Conservation (phyloP, 1,140 invertebrate species). For the Diachasmimorpha longicaudata region DNA sequence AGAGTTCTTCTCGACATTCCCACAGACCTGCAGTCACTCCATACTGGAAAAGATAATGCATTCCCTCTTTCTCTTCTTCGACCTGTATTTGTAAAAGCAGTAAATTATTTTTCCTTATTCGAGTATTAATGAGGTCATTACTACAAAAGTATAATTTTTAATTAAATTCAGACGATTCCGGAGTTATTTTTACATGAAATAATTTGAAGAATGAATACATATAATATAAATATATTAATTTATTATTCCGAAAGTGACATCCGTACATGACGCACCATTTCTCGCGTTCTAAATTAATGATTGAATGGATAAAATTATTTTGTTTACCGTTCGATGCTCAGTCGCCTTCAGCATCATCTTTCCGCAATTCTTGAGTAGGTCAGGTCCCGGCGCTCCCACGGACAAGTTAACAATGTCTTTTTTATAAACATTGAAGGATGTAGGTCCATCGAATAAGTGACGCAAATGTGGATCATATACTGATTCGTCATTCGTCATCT, state of each 20-base stretch:
- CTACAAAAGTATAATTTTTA: no score
- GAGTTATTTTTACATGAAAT: no score
- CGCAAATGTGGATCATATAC: constrained; percentile 51
- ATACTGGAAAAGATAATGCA: constrained; percentile 66
- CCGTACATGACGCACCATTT: no score
- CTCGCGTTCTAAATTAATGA: neutral
- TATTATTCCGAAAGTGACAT: no score
- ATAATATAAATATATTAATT: no score
- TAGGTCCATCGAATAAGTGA: constrained; percentile 62
- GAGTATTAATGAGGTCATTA: no score
- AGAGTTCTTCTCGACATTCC: constrained; percentile 62
- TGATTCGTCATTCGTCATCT: neutral
- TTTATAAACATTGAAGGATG: constrained; percentile 63
- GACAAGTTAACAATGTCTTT: constrained; percentile 59
- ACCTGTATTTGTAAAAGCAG: constrained; percentile 42
- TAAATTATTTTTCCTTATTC: no score
- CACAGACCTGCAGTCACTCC: constrained; percentile 62
- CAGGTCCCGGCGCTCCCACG: constrained; percentile 65
- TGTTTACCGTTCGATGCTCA: constrained; percentile 59
- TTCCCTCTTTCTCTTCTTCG: constrained; percentile 57
- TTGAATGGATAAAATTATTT: neutral
- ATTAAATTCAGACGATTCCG: no score
- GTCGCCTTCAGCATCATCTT: constrained; percentile 61
- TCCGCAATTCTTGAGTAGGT: constrained; percentile 59
- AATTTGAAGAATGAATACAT: no score